Conservation (phyloP, 2,888 invertebrate genomes). For the Drosophila diplacantha region DNA sequence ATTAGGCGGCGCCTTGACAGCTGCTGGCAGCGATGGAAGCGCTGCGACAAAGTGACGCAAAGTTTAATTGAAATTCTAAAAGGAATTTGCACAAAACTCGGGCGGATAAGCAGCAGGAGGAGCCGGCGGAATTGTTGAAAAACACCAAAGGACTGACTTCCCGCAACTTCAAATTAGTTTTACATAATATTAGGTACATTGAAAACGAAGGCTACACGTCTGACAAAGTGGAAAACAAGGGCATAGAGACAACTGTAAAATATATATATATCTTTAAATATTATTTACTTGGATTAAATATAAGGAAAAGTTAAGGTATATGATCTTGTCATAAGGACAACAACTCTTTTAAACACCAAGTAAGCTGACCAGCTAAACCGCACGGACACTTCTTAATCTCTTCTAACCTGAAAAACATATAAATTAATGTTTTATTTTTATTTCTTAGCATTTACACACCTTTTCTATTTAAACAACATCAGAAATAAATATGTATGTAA, state of each 20-base stretch:
- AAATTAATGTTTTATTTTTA: background rate
- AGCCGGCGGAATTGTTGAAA: background rate
- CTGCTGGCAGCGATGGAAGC: conserved; percentile 49
- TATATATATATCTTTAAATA: background rate
- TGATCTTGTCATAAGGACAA: background rate
- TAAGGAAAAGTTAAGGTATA: background rate
- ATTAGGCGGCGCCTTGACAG: conserved; percentile 61
- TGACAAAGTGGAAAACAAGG: background rate
- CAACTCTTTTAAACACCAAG: background rate
- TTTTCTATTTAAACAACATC: background rate
- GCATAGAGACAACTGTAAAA: background rate
- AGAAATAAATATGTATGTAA: background rate
- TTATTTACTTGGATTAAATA: background rate
- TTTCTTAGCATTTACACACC: too few species aligned
- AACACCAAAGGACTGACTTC: conserved; percentile 30
- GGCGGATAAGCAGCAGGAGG: conserved; percentile 18
- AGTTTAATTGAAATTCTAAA: conserved; percentile 70
- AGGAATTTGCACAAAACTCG: conserved; percentile 34
- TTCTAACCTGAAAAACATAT: background rate
- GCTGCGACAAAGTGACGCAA: conserved; percentile 61
- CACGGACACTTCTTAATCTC: background rate
- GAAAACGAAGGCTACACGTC: conserved; percentile 6
- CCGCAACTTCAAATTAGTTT: conserved; percentile 62
- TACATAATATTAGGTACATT: conserved; percentile 52
- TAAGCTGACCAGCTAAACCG: background rate